A percentile compares a stretch with the other conserved stretches of the same genome.
These are phyloP conservation scores for Drosophila burlai DNA, from an alignment of 1,140 invertebrate genomes.

Conservation along the genomic window DNA sequence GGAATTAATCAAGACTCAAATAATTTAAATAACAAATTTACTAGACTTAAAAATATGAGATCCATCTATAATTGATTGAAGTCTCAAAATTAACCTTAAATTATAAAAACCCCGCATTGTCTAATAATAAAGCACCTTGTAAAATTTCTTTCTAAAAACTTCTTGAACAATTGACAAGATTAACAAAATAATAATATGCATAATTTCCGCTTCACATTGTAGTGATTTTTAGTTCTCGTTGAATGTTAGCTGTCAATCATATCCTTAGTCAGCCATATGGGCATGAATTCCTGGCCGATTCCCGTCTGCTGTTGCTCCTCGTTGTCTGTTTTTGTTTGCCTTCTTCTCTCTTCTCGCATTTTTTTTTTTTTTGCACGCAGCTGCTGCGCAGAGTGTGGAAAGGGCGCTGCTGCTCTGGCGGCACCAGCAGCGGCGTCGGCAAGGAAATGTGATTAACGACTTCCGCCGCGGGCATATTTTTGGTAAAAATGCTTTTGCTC, in stretches of 20 bases:
- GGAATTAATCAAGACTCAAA: background rate
- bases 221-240: background rate
- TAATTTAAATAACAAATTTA: background rate
- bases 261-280: conserved; percentile 47
- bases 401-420: conserved; percentile 27
- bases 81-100: no score
- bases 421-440: conserved; percentile 5
- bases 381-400: conserved; percentile 32
- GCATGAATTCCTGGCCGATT: conserved; percentile 5
- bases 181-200: background rate
- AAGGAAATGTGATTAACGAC: conserved; percentile 32
- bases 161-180: background rate
- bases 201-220: background rate
- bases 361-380: conserved; percentile 47
- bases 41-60: no score
- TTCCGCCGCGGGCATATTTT: conserved; percentile 4
- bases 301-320: conserved; percentile 9
- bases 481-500: conserved; percentile 1
- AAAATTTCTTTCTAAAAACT: background rate
- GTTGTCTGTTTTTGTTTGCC: conserved; percentile 26
- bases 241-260: background rate
- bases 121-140: no score
- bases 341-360: conserved; percentile 11
- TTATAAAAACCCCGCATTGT: no score
- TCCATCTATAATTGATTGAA: no score